Evolutionary conservation across 2,888 invertebrate species (phyloP), one percentile per base, ranked within the genome.

Genomic region (Rugalucina vietnamica): DNA sequence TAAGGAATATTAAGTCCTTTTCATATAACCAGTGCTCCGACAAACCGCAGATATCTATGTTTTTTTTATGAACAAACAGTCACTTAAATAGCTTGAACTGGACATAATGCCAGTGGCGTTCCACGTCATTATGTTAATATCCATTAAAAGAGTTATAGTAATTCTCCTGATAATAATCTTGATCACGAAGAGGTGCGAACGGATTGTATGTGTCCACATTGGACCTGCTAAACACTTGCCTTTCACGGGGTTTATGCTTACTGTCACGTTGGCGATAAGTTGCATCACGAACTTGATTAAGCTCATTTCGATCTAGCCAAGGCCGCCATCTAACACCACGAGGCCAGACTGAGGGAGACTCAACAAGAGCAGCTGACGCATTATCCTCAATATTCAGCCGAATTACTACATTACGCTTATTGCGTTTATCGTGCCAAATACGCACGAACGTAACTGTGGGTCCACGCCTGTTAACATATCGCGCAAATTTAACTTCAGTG

Each of bases 41-140:
- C 8, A 43, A 12, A 43, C 43, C 43, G 43, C 43, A 43, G 43
- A 43, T 43, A 43, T 57, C 75, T 27, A 75, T 34, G n/a, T 1
- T 21, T 1, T 57, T n/a, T 34, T 57, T 57, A 1, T 36, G 1
- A n/a, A n/a, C 24, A 57, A 29, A 34, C 32, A 8, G 32, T 57
- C 75, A 27, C n/a, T 1, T 21, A 75, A 36, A 29, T 75, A 75
- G 21, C 21, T 36, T 32, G 34, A 32, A 57, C 75, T 75, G 14
- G 75, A 57, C 43, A 43, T 43, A 43, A 43, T 43, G 43, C 57
- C 75, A n/a, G 75, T 57, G 24, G 36, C 57, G 18, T 75, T 75
- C 75, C 57, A 57, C 4, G 57, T 34, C 5, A 36, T 3, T 57
- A 75, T 34, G 12, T 75, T 57, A 5, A 75, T n/a, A 18, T 43